phyloP scores from a whole-genome alignment of 2,888 invertebrate species.

The Xylota sylvarum region DNA sequence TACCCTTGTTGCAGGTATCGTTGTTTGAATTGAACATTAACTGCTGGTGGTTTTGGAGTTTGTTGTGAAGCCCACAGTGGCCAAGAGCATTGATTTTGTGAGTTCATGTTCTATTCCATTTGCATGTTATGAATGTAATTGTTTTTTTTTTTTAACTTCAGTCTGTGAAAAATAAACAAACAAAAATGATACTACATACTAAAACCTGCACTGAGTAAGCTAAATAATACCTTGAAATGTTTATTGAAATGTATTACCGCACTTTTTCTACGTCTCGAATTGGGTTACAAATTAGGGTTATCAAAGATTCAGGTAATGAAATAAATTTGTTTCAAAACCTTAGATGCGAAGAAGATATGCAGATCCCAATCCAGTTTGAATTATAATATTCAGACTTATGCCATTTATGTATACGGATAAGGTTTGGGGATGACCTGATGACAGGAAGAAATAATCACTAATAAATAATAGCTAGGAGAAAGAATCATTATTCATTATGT shows the following conservation, averaged over 20 bases:
- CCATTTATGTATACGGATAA: no score
- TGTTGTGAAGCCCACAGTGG: slow-evolving; percentile 27
- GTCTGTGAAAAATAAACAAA: slow-evolving; percentile 3
- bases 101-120: slow-evolving; percentile 23
- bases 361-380: no score
- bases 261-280: neutral
- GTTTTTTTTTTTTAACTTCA: neutral
- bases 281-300: no score
- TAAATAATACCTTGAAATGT: neutral
- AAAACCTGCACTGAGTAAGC: neutral
- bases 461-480: no score
- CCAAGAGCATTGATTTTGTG: neutral
- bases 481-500: no score
- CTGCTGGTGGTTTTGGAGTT: slow-evolving; percentile 50
- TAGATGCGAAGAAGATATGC: no score
- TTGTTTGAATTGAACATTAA: slow-evolving; percentile 56
- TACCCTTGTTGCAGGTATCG: slow-evolving; percentile 22
- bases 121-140: slow-evolving; percentile 2
- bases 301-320: no score
- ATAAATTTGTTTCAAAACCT: no score
- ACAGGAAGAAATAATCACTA: no score
- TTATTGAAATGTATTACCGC: neutral
- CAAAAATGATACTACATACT: neutral
- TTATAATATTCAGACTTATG: no score
- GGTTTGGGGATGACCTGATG: no score